Base-by-base conservation (phyloP, 2,113 vertebrate genomes). In the Oncorhynchus gorbuscha region DNA sequence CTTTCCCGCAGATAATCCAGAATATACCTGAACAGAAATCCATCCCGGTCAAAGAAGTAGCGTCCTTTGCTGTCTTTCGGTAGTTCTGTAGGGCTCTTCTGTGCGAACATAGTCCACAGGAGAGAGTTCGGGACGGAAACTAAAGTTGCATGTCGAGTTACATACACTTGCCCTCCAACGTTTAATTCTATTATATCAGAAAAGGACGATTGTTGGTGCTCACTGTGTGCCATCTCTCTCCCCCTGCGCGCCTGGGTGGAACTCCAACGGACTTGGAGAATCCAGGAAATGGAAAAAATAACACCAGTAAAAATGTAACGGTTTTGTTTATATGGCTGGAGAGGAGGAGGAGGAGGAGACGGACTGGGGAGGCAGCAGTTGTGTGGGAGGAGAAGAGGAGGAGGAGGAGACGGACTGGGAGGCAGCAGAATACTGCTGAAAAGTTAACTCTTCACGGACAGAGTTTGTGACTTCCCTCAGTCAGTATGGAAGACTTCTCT, bases 1-100 rank as follows among this genome's bases (percentile, higher is more conserved):
- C 94, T 83, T 90, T 99, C 97, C 81, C 97, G 93, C 83, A 99
- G 78, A 87, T 97, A 98, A 83, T 98, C 97, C 94, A 98, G 80
- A 81, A 99, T 94, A 90, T 97, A 99, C 55, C 97, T 95, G 93
- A 99, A 99, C 7, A 99, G 93, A 84, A 96, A 96, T 76, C 97
- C 97, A 92, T 99, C 97, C 77, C 97, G 92, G 92, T 99, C 97
- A 83, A 98, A 90, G 86, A 99, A 98, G 93, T 95, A 98, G 80
- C 97, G 97, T 32, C 97, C 97, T 81, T 98, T 97, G 90, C 94
- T 92, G 95, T 99, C 97, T 85, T 92, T 94, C 22, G 95, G 94
- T 85, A 98, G 92, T 74, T 95, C 95, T 68, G 89, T 85, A 26
- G 95, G 93, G 82, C 90, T 91, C 79, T 93, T 88, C 82, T 94